Percentiles rank a stretch among this genome's conserved stretches.
Evolutionary conservation across 2,797 vertebrate genomes (phyloP).

Genomic region (Knipowitschia caucasica): DNA sequence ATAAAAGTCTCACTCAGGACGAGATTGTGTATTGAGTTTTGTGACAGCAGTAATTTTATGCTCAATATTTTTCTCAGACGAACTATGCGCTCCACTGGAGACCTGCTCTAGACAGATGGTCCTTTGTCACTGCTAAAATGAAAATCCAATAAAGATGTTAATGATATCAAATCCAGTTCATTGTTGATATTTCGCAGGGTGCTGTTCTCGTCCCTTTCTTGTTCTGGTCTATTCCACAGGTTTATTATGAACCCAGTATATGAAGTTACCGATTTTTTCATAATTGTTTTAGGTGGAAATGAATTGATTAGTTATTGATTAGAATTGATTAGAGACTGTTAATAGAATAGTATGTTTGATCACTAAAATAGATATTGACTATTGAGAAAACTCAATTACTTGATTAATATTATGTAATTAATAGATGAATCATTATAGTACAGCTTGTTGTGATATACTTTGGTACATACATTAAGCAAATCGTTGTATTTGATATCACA

Average conservation of each 20-base stretch:
- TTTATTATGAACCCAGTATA: not conserved
- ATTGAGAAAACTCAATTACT: too few species aligned
- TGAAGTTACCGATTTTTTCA: not conserved
- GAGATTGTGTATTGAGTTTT: slow-evolving; percentile 17
- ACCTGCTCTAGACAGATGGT: slow-evolving; percentile 77
- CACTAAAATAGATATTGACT: too few species aligned
- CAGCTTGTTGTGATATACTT: too few species aligned
- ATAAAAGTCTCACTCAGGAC: not conserved
- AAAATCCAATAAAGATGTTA: slow-evolving; percentile 87
- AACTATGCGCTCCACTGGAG: slow-evolving; percentile 60
- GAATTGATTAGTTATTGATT: too few species aligned
- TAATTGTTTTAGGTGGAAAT: too few species aligned
- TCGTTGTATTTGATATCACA: too few species aligned
- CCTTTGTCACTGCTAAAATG: slow-evolving; percentile 78
- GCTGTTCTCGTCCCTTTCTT: slow-evolving; percentile 49
- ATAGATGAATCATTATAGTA: too few species aligned
- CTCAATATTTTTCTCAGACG: slow-evolving; percentile 65
- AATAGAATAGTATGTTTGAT: too few species aligned
- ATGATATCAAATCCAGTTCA: slow-evolving; percentile 75
- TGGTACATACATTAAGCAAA: too few species aligned
- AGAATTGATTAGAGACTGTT: too few species aligned
- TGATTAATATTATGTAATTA: not conserved
- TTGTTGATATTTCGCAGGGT: slow-evolving; percentile 58
- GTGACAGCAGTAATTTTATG: slow-evolving; percentile 61
- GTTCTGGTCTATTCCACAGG: slow-evolving; percentile 40